Percentiles rank a stretch among this genome's conserved stretches.
These are phyloP conservation scores for Drosophila meridiana DNA, from an alignment of 2,888 invertebrate genomes.

Conservation along the genomic window DNA sequence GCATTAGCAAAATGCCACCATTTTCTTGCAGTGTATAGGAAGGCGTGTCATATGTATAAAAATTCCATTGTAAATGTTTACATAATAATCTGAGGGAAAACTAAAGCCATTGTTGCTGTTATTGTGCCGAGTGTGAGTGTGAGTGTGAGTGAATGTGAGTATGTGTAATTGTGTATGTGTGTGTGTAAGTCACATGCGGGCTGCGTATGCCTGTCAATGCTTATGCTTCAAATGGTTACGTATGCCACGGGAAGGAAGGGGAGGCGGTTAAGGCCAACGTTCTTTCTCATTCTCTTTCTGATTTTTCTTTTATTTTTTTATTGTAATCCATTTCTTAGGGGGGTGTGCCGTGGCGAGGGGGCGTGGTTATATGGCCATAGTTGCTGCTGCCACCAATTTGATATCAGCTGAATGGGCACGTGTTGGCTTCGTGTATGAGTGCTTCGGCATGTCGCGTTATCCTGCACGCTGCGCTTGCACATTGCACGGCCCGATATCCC, in stretches of 20 bases:
- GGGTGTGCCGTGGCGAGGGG: neutral
- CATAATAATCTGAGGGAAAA: conserved; percentile 57
- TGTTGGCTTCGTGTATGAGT: conserved; percentile 33
- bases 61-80: conserved; percentile 47
- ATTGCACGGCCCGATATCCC: conserved; percentile 51
- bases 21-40: conserved; percentile 6
- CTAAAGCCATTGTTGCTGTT: neutral
- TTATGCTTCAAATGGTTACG: conserved; percentile 59
- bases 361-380: neutral
- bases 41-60: neutral
- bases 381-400: neutral
- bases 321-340: conserved; percentile 14
- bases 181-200: conserved; percentile 67
- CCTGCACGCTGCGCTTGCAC: conserved; percentile 53
- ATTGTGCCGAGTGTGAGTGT: conserved; percentile 17
- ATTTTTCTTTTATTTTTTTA: neutral
- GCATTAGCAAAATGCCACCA: neutral
- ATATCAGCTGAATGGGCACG: conserved; percentile 46
- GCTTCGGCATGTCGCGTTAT: conserved; percentile 31
- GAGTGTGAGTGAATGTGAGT: neutral
- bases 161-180: conserved; percentile 26
- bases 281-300: neutral
- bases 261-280: neutral
- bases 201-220: conserved; percentile 57
- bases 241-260: conserved; percentile 15